Percentiles rank a stretch among this genome's conserved stretches.
phyloP scores from a whole-genome alignment of 2,113 vertebrate genomes.

The Ceyx margarethae region DNA sequence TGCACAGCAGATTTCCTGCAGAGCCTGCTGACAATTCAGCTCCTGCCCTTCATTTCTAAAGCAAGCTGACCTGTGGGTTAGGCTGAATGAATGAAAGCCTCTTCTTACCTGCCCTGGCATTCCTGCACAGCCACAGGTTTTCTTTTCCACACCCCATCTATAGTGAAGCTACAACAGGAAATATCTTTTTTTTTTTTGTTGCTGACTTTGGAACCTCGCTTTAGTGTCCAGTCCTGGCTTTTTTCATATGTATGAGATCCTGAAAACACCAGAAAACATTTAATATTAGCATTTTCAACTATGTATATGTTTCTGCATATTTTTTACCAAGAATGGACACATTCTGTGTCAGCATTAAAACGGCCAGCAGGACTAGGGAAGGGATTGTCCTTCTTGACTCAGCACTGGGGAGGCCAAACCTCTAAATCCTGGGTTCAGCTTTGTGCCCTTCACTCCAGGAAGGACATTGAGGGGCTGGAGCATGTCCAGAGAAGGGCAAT shows the following conservation, averaged over 20 bases:
- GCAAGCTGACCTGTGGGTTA: neutral
- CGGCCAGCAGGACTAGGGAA: neutral
- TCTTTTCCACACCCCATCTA: too few species aligned
- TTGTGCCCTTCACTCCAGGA: neutral
- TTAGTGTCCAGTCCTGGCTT: neutral
- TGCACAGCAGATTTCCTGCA: rapidly evolving
- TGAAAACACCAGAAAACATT: neutral
- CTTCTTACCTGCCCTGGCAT: neutral
- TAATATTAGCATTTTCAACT: neutral
- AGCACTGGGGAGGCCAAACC: neutral
- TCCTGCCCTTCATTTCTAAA: neutral
- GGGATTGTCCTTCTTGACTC: neutral
- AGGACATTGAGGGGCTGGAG: neutral
- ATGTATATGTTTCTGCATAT: neutral
- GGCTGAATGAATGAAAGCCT: neutral
- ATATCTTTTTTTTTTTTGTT: neutral
- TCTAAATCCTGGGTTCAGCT: neutral
- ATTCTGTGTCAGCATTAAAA: neutral
- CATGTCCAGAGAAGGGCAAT: too few species aligned
- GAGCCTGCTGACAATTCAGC: neutral
- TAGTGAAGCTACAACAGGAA: neutral
- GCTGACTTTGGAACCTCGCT: neutral
- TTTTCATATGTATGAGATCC: neutral
- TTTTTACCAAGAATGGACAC: neutral
- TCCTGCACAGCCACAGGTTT: neutral